Base-by-base conservation (phyloP, 2,888 invertebrate species). In the Alentia gelatinosa region DNA sequence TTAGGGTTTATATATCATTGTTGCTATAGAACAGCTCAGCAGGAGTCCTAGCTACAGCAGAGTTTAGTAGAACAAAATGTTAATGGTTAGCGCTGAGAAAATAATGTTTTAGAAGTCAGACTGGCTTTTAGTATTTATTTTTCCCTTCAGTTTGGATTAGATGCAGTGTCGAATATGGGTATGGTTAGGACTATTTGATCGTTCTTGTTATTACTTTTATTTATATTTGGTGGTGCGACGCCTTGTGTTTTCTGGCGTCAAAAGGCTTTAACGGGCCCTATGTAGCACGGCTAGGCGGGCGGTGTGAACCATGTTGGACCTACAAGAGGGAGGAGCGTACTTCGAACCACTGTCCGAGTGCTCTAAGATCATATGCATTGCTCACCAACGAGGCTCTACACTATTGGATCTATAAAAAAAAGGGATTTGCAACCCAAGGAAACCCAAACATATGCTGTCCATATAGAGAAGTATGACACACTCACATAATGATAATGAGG, bases 341-440 rank as follows among this genome's bases (percentile, higher is more conserved):
- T 79, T 79, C 39, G 79, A 79, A 79, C 79, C 79, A 39, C 26
- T 79, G 79, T 79, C 79, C 79, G 79, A 79, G 79, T 79, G 79
- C 39, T 79, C 79, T 79, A 79, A 37, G 79, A 79, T 79, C 79
- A 79, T 79, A 39, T 79, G 19, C 40, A 74, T 42, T 90, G 39
- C 79, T 50, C 63, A 90, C 90, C 90, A 90, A 90, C 86, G 90
- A 90, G 90, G 90, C 90, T 90, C 90, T 90, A 90, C 40, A 68
- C 84, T 90, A 90, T 23, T 47, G 37, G 26, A 63, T 56, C 68
- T 89, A 63, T 56, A 23, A 89, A 33, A 33, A 88, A 88, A 88
- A 63, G 37, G 26, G 30, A 89, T 56, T 89, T 89, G 68, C 89
- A 63, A 89, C 89, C 63, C 56, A 89, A 89, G 89, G n/a, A 63